phyloP scores from a whole-genome alignment of 2,888 invertebrate species.

The Raillietiella orientalis region DNA sequence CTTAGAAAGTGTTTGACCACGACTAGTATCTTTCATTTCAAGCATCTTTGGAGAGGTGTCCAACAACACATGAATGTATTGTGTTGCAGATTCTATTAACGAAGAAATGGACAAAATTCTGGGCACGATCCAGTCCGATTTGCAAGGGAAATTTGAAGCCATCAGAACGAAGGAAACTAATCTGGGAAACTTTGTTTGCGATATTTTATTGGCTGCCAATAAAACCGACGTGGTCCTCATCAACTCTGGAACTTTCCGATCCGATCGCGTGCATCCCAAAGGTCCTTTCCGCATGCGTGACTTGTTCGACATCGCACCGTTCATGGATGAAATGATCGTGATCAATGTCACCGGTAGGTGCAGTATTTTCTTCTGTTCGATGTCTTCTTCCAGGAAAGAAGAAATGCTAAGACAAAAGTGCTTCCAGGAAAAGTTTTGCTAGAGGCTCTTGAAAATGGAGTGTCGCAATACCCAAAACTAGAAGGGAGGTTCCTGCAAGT shows the following conservation, averaged over 20 bases:
- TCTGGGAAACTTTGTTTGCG: constrained; percentile 50
- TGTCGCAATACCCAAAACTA: constrained; percentile 48
- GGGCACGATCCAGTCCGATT: constrained; percentile 47
- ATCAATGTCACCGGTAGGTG: constrained; percentile 28
- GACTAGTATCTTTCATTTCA: no score
- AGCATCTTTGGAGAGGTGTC: no score
- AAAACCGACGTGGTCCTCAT: constrained; percentile 52
- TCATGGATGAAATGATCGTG: constrained; percentile 49
- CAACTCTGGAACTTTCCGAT: constrained; percentile 57
- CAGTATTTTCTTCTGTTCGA: not conserved
- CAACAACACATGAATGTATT: no score
- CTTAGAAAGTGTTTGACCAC: no score
- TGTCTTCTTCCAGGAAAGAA: not conserved
- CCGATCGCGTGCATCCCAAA: constrained; percentile 37
- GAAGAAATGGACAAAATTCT: constrained; percentile 51
- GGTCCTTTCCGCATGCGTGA: constrained; percentile 59
- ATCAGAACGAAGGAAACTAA: constrained; percentile 60
- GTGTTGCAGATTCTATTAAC: constrained; percentile 38
- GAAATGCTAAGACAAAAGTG: not conserved
- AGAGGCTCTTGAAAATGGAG: constrained; percentile 45
- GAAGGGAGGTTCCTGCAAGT: constrained; percentile 70
- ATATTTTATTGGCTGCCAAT: constrained; percentile 40
- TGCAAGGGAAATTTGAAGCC: constrained; percentile 49
- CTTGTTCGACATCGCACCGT: constrained; percentile 45
- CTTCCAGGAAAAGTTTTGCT: constrained; percentile 28